phyloP scores from a whole-genome alignment of 2,888 invertebrate species.

The Margaritifera margaritifera region DNA sequence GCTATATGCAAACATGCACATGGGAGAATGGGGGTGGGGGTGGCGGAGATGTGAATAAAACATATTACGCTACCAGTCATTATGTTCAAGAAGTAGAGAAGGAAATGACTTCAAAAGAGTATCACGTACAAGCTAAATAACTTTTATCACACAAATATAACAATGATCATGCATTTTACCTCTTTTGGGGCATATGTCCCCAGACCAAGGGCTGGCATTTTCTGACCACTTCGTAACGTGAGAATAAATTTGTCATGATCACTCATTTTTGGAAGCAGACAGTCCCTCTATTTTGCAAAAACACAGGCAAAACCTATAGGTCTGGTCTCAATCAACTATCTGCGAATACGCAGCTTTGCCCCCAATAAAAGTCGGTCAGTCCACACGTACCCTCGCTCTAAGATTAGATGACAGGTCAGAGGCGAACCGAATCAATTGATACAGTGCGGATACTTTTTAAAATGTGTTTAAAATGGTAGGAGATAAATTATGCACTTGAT shows the following conservation, averaged over 20 bases:
- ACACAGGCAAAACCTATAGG: not conserved
- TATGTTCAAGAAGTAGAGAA: too few species aligned
- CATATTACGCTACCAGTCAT: too few species aligned
- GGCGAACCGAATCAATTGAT: not conserved
- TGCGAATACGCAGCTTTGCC: not conserved
- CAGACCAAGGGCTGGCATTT: conserved; percentile 55
- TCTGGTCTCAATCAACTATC: not conserved
- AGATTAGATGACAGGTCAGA: conserved; percentile 13
- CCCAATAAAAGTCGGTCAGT: conserved; percentile 5
- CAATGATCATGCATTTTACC: conserved; percentile 28
- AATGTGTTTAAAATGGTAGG: too few species aligned
- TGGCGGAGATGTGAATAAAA: too few species aligned
- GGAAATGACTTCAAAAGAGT: too few species aligned
- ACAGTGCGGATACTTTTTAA: too few species aligned
- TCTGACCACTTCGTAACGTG: conserved; percentile 45
- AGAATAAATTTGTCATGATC: conserved; percentile 24
- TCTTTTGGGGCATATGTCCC: conserved; percentile 60
- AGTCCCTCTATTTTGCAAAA: too few species aligned
- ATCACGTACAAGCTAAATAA: too few species aligned
- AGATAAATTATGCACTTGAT: too few species aligned
- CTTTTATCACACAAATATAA: too few species aligned
- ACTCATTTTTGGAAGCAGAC: not conserved
- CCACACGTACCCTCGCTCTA: conserved; percentile 7
- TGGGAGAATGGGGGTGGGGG: too few species aligned
- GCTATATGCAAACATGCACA: too few species aligned